phyloP scores from a whole-genome alignment of 2,113 vertebrate genomes.

The Pteronura brasiliensis region DNA sequence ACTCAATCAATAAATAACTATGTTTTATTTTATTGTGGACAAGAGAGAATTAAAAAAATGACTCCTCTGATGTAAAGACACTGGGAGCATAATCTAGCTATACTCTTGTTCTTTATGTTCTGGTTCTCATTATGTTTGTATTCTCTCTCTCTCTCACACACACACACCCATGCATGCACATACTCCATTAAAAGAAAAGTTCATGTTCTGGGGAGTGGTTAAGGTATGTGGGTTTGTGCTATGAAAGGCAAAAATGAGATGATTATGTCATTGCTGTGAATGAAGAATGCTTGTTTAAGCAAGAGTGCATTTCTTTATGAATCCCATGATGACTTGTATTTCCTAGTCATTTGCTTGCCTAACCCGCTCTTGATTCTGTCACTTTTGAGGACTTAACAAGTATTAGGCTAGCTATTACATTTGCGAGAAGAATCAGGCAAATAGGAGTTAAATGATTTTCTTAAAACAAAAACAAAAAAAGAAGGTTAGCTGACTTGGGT shows the following conservation, averaged over 20 bases:
- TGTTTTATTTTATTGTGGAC: neutral
- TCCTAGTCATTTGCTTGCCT: neutral
- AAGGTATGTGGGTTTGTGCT: neutral
- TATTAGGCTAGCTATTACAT: neutral
- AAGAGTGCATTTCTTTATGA: neutral
- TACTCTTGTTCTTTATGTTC: neutral
- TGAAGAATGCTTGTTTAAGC: neutral
- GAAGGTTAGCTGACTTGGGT: neutral
- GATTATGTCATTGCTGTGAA: neutral
- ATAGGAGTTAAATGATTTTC: neutral
- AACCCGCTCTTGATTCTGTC: neutral
- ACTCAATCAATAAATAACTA: neutral
- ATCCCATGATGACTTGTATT: neutral
- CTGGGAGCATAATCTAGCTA: neutral
- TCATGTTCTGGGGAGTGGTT: neutral
- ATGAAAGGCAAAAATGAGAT: neutral
- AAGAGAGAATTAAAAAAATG: neutral
- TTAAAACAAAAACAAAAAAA: neutral
- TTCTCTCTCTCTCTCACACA: neutral
- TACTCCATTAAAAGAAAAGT: neutral
- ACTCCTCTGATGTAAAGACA: neutral
- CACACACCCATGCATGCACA: neutral
- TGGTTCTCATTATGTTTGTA: neutral
- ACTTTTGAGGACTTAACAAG: conserved; percentile 32
- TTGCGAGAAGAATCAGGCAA: neutral